Evolutionary conservation across 1,140 invertebrate species (phyloP), one percentile per base, ranked within the genome.

Genomic region (Ips nitidus): DNA sequence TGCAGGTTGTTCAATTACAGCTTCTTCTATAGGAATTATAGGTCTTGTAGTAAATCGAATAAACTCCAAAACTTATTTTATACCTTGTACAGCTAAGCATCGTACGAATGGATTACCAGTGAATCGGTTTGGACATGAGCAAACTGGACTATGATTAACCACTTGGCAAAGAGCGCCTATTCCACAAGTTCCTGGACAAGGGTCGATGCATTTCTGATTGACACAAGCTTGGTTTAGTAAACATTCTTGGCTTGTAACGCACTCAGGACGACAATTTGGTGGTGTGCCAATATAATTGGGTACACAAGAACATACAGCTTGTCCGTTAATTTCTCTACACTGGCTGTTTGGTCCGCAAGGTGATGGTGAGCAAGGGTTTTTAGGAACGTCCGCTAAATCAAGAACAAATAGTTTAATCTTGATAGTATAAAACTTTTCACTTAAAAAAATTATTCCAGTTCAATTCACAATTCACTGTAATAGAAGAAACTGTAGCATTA

Each of bases 121-220:
- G 61, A 89, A 86, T 63, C 88, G 87, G 40, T 81, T 75, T 57
- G 84, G 85, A 78, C 92, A 94, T 38, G 83, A 83, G 77, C 92
- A 94, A 36, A 92, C 86, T 3, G 87, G 84, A 75, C 80, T 85
- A 62, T 87, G 85, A 71, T 82, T 81, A 2, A 86, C 80, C 2
- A 90, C 88, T 74, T 86, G 83, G 76, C 91, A 93, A 56, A 87
- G 84, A 1, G 91, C 87, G 75, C 88, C 86, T 5, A 86, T 79
- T 4, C 92, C 92, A 80, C 93, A 95, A 7, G 87, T 86, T 64
- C 90, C 90, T 7, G 86, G 84, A 71, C 92, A 94, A n/a, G 91
- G 91, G 77, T 94, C 88, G 43, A 85, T 82, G 77, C 92, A 94
- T 82, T 90, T 91, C 75, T 91, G 86, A 79, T 91, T 89, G 36